Percentiles rank a stretch among this genome's conserved stretches.
phyloP scores from a whole-genome alignment of 1,140 invertebrate species.

The Idris sp. region DNA sequence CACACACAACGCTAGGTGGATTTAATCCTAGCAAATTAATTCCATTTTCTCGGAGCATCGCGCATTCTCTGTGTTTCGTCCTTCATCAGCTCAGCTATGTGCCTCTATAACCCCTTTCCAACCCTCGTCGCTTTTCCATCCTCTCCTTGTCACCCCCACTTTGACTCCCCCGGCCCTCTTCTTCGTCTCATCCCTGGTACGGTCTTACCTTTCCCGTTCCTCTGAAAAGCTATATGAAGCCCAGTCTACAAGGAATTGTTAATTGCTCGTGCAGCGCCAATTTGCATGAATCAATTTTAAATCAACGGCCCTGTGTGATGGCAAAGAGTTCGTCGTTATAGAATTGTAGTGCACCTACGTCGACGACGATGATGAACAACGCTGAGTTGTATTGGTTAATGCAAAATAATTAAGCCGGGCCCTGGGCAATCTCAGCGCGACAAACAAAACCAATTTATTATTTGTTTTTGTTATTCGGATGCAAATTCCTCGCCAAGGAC shows the following conservation, averaged over 20 bases:
- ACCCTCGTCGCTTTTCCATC: constrained; percentile 59
- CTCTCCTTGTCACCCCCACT: constrained; percentile 39
- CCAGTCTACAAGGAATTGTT: constrained; percentile 78
- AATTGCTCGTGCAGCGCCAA: constrained; percentile 78
- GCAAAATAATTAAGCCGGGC: constrained; percentile 37
- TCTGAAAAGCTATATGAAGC: constrained; percentile 72
- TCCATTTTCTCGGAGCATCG: constrained; percentile 78
- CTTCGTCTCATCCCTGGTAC: constrained; percentile 11
- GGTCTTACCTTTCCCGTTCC: constrained; percentile 52
- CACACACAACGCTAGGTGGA: constrained; percentile 71
- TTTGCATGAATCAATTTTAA: constrained; percentile 79
- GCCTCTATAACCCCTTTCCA: constrained; percentile 64
- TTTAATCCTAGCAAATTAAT: constrained; percentile 79
- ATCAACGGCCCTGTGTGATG: constrained; percentile 69
- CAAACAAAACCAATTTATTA: constrained; percentile 28
- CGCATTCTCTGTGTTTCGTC: constrained; percentile 77
- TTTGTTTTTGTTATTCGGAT: constrained; percentile 44
- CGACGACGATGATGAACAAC: constrained; percentile 19
- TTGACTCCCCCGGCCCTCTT: not conserved
- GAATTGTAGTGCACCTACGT: constrained; percentile 50
- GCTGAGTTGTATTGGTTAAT: constrained; percentile 34
- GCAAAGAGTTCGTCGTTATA: constrained; percentile 67
- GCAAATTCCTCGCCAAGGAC: constrained; percentile 16
- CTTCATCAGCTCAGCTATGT: constrained; percentile 77
- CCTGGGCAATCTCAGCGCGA: constrained; percentile 4